A percentile compares a stretch with the other conserved stretches of the same genome.
Conservation (phyloP, 2,113 vertebrate species). For the Gracilinanus agilis region DNA sequence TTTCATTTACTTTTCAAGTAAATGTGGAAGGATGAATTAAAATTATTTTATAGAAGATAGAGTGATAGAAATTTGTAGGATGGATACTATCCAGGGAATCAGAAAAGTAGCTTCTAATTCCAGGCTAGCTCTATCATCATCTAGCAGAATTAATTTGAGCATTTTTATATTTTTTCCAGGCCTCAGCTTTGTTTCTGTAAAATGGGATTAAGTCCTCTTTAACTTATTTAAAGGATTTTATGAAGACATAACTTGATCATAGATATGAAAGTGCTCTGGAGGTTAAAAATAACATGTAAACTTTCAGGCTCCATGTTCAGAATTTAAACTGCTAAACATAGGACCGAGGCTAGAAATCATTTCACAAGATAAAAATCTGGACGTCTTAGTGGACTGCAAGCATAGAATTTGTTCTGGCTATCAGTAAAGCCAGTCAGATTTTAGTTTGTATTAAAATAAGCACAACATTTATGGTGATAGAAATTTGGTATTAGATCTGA, state of each 20-base stretch:
- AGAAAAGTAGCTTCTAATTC: background rate
- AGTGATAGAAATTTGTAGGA: background rate
- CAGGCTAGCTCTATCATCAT: background rate
- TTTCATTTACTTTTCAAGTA: background rate
- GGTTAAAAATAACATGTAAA: background rate
- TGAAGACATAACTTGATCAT: background rate
- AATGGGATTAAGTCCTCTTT: background rate
- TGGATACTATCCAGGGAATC: background rate
- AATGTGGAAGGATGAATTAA: background rate
- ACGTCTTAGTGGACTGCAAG: background rate
- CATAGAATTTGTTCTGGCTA: background rate
- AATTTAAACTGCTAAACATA: background rate
- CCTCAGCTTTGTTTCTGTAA: background rate
- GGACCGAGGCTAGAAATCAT: background rate
- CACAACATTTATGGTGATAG: background rate
- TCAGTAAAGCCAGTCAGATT: background rate
- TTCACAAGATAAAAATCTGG: background rate
- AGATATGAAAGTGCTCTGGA: background rate
- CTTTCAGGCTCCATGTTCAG: background rate
- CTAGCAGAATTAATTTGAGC: background rate
- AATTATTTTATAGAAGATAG: background rate
- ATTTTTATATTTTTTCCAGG: background rate
- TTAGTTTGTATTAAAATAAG: background rate
- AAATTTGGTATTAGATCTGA: background rate
- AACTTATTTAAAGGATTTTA: background rate